Conservation (phyloP, 2,797 vertebrate species). For the Schizothorax lantsangensis region DNA sequence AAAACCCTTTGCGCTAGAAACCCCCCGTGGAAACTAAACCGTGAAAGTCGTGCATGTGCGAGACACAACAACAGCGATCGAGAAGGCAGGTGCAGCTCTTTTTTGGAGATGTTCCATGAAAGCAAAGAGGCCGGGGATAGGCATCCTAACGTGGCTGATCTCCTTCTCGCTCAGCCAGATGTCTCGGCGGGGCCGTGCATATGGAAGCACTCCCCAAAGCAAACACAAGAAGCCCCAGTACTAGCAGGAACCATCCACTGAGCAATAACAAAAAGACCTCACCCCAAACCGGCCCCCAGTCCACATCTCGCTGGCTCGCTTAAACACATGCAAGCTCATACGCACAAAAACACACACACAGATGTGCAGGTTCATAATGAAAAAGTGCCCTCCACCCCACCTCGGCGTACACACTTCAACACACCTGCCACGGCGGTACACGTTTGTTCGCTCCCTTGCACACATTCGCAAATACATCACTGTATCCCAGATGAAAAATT, state of each 20-base stretch:
- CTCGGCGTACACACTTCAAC: conserved; percentile 33
- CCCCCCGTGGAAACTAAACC: conserved; percentile 27
- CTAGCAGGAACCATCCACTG: conserved; percentile 74
- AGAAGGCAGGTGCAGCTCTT: conserved; percentile 47
- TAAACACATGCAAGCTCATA: conserved; percentile 63
- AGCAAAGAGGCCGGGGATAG: conserved; percentile 50
- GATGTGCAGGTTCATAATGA: conserved; percentile 59
- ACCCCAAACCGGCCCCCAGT: conserved; percentile 51
- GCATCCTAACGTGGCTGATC: conserved; percentile 51
- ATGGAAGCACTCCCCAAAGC: conserved; percentile 82
- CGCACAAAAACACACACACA: conserved; percentile 51
- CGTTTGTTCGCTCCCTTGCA: conserved; percentile 12
- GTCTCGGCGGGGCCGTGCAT: conserved; percentile 67
- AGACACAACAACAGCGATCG: conserved; percentile 39
- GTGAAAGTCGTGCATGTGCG: conserved; percentile 12
- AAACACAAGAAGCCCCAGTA: conserved; percentile 78
- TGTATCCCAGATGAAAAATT: conserved; percentile 52
- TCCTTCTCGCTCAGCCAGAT: conserved; percentile 56
- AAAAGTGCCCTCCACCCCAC: conserved; percentile 41
- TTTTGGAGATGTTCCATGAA: conserved; percentile 48
- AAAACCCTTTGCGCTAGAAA: conserved; percentile 51
- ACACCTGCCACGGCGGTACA: conserved; percentile 49
- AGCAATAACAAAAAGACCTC: conserved; percentile 77
- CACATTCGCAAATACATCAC: conserved; percentile 35
- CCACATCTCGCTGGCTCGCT: conserved; percentile 42